Evolutionary conservation across 2,797 vertebrate species (phyloP).

Genomic region (Pipistrellus nathusii): DNA sequence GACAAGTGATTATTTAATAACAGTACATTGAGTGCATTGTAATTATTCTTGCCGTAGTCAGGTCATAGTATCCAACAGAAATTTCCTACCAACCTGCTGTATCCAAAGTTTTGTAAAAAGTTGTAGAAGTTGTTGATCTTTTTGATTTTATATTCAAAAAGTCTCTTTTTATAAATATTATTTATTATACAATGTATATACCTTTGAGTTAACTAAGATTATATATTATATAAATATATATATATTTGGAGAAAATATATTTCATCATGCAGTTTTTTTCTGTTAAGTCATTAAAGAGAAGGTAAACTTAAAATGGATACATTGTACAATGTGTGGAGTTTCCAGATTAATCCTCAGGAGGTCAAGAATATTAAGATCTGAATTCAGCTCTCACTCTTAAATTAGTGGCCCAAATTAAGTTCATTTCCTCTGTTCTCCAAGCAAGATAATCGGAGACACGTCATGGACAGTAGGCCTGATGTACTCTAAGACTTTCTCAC

Average conservation of each 20-base stretch:
- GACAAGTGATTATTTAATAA: conserved; percentile 87
- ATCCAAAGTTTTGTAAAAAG: conserved; percentile 99
- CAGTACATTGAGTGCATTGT: conserved; percentile 87
- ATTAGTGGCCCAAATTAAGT: neutral
- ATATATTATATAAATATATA: conserved; percentile 99
- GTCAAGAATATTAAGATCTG: conserved; percentile 11
- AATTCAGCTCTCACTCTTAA: neutral
- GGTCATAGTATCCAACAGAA: conserved; percentile 88
- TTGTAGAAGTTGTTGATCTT: conserved; percentile 96
- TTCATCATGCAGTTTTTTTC: conserved; percentile 87
- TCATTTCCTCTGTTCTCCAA: neutral
- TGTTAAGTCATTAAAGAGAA: conserved; percentile 87
- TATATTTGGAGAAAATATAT: conserved; percentile 99
- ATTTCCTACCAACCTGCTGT: conserved; percentile 91
- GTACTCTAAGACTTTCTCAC: neutral
- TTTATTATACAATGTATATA: conserved; percentile 99
- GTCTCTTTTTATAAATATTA: conserved; percentile 99
- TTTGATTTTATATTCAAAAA: conserved; percentile 99
- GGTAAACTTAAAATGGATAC: conserved; percentile 75
- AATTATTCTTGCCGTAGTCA: conserved; percentile 88
- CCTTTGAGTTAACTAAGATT: conserved; percentile 99
- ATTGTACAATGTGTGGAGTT: conserved; percentile 80
- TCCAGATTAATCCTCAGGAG: conserved; percentile 64
- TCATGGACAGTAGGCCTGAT: neutral
- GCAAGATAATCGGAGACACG: neutral